Base-by-base conservation (phyloP, 2,888 invertebrate species). In the Synergus gifuensis region DNA sequence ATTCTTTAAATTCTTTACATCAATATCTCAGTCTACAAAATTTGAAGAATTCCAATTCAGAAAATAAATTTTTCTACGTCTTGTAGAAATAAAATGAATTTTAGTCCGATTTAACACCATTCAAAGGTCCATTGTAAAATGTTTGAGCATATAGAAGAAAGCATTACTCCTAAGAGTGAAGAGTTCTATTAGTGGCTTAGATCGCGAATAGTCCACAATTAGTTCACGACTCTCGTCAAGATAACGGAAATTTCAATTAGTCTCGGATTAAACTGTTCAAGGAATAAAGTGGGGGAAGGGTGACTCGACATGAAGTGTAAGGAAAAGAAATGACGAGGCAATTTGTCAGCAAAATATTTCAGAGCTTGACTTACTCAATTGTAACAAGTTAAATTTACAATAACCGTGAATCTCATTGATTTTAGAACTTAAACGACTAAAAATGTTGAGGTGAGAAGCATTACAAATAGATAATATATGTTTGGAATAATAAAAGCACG, bases 241-340 rank as follows among this genome's bases (percentile, higher is more conserved):
- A 73, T 73, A 73, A 73, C 73, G 73, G 73, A 73, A 73, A 54
- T 73, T 54, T 73, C 73, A 73, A 73, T 73, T 54, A 73, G 54
- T 54, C 73, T 73, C 73, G 54, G 73, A 73, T 73, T 73, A 73
- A 54, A 73, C 73, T 73, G 49, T 73, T 54, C 36, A 73, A 69
- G 49, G 28, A 28, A 69, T 49, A 22, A 73, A 54, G 54, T 73
- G 73, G 8, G n/a, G 49, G 36, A 18, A n/a, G 67, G 67, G 22
- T 11, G 60, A 12, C 44, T 46, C 44, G 14, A 44, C 14, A 42
- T 49, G n/a, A 73, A 73, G 54, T 40, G 73, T 49, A 73, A 42
- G 11, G n/a, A 66, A 42, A 11, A 18, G n/a, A 40, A 73, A 36
- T 40, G 11, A 4, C 16, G 28, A 16, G 54, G 54, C n/a, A 73